These are phyloP conservation scores for Musca domestica DNA, from an alignment of 1,140 invertebrate species.

Conservation along the genomic window DNA sequence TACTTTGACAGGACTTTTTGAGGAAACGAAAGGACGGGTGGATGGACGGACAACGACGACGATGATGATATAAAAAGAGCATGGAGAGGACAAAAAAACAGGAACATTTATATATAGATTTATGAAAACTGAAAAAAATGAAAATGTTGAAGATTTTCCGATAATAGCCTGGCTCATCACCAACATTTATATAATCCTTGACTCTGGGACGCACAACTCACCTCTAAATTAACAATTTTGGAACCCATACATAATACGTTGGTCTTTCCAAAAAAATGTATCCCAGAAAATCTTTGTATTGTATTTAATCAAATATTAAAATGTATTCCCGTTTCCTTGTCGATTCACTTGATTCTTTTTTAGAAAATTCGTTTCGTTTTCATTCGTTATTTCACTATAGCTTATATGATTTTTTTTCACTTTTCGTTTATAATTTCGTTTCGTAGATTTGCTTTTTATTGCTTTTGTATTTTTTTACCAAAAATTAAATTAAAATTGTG, in stretches of 20 bases:
- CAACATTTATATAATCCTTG: too few species aligned
- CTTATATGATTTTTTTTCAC: neutral
- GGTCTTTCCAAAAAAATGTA: too few species aligned
- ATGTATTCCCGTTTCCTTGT: too few species aligned
- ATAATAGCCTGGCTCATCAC: too few species aligned
- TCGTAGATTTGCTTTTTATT: slow-evolving; percentile 5
- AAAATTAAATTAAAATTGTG: neutral
- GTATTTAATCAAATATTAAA: neutral
- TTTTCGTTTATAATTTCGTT: slow-evolving; percentile 6
- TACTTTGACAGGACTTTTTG: slow-evolving; percentile 16
- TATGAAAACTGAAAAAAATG: neutral
- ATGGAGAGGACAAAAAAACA: neutral
- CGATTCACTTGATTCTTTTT: too few species aligned
- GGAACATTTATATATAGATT: neutral
- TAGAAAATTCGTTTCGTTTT: neutral
- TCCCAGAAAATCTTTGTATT: neutral
- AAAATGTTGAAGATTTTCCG: too few species aligned
- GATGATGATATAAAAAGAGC: too few species aligned
- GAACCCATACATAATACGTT: slow-evolving; percentile 66
- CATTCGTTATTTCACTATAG: neutral
- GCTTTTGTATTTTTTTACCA: neutral
- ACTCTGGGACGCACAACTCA: slow-evolving; percentile 49
- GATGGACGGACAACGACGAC: neutral
- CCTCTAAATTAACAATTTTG: slow-evolving; percentile 72
- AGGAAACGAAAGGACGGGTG: slow-evolving; percentile 1